Conservation (phyloP, 2,113 vertebrate species). For the Ornithorhynchus anatinus region DNA sequence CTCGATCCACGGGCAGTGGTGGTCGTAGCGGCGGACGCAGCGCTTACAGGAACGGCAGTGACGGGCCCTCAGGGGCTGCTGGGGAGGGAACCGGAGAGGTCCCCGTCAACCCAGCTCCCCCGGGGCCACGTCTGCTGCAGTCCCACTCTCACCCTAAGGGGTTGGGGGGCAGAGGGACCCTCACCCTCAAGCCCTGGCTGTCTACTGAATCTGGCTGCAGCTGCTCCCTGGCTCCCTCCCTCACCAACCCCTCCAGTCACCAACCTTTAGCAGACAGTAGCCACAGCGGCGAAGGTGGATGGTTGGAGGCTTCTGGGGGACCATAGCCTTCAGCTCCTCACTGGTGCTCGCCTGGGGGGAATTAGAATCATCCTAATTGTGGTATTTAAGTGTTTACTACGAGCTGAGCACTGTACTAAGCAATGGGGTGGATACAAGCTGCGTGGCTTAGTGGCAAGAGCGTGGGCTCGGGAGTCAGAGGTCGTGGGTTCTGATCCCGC, state of each 20-base stretch:
- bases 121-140: too few relatives aligned
- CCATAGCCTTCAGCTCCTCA: constrained; percentile 77
- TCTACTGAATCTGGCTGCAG: background rate
- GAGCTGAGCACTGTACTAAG: too few relatives aligned
- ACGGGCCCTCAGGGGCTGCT: constrained; percentile 92
- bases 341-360: constrained; percentile 57
- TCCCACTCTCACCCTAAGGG: too few relatives aligned
- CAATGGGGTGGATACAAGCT: too few relatives aligned
- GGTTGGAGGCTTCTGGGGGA: constrained; percentile 53
- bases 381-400: too few relatives aligned
- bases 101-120: too few relatives aligned
- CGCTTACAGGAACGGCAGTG: constrained; percentile 89
- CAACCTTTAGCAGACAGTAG: constrained; percentile 89
- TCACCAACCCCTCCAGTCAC: fast-evolving
- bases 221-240: background rate
- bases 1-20: constrained; percentile 96
- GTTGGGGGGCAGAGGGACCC: too few relatives aligned
- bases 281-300: constrained; percentile 81
- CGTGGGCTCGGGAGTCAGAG: background rate
- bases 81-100: background rate
- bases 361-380: background rate
- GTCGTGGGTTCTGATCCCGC: background rate
- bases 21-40: constrained; percentile 91
- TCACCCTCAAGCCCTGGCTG: background rate
- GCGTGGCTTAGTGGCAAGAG: too few relatives aligned